Evolutionary conservation across 2,888 invertebrate genomes (phyloP).

Genomic region (Agrilus biguttatus): DNA sequence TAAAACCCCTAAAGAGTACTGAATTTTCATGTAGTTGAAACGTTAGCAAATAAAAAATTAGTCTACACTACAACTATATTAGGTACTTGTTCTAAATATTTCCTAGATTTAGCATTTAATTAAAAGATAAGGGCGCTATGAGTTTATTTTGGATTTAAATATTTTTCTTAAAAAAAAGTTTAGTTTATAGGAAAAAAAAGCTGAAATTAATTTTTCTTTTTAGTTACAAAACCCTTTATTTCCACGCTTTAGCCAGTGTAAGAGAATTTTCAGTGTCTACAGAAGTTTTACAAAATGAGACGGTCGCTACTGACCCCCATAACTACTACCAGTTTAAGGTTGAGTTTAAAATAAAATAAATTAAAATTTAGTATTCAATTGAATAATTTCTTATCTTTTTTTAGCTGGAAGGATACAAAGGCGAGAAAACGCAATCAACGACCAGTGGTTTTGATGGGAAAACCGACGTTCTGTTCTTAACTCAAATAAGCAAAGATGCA

Average conservation of each 20-base stretch:
- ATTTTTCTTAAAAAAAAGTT: no score
- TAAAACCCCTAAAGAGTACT: no score
- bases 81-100: no score
- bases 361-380: background rate
- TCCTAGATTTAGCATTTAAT: no score
- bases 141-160: no score
- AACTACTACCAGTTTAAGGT: slow-evolving; percentile 62
- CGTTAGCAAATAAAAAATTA: no score
- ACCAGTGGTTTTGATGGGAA: slow-evolving; percentile 55
- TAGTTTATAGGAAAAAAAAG: no score
- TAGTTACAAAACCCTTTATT: slow-evolving; percentile 56
- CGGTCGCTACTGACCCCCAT: slow-evolving; percentile 47
- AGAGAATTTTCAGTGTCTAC: slow-evolving; percentile 69
- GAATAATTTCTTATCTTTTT: slow-evolving; percentile 12
- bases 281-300: slow-evolving; percentile 56
- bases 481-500: slow-evolving; percentile 62
- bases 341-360: slow-evolving; percentile 6
- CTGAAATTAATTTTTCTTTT: slow-evolving; percentile 14
- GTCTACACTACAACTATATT: no score
- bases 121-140: no score
- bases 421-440: slow-evolving; percentile 57
- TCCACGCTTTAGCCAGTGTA: slow-evolving; percentile 69
- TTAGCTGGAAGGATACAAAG: slow-evolving; percentile 53
- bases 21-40: no score
- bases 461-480: slow-evolving; percentile 59